Conservation (phyloP, 2,113 vertebrate species). For the Catharus bicknelli region DNA sequence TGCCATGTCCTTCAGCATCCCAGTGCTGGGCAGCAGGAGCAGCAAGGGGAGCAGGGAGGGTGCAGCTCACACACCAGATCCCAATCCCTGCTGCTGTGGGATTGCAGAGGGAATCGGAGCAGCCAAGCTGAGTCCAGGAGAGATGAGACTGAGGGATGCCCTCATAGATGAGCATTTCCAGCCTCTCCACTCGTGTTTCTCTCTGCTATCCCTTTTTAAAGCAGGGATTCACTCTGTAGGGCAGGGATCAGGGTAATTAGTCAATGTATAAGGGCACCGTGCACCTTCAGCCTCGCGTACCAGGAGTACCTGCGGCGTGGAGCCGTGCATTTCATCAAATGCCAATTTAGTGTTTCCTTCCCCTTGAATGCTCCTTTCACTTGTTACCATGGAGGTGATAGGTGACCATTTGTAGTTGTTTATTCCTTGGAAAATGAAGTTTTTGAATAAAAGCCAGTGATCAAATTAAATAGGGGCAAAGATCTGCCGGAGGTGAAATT, state of each 20-base stretch:
- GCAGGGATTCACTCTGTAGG: neutral
- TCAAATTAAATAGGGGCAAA: conserved; percentile 73
- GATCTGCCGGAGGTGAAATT: conserved; percentile 72
- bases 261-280: neutral
- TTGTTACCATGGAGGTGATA: conserved; percentile 46
- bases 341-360: neutral
- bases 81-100: neutral
- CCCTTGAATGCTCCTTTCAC: conserved; percentile 3
- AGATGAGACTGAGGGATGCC: neutral
- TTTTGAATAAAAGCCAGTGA: conserved; percentile 78
- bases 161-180: neutral
- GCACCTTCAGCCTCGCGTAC: rapidly evolving
- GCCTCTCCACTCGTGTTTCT: neutral
- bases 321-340: neutral
- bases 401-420: conserved; percentile 48
- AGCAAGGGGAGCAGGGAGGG: neutral
- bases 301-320: neutral
- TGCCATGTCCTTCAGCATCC: neutral
- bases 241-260: neutral
- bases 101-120: neutral
- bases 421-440: conserved; percentile 66
- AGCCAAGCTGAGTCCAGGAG: rapidly evolving
- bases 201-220: neutral
- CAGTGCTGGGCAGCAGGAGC: neutral
- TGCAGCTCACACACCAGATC: rapidly evolving